phyloP scores from a whole-genome alignment of 2,888 invertebrate genomes.

The Allacma fusca region DNA sequence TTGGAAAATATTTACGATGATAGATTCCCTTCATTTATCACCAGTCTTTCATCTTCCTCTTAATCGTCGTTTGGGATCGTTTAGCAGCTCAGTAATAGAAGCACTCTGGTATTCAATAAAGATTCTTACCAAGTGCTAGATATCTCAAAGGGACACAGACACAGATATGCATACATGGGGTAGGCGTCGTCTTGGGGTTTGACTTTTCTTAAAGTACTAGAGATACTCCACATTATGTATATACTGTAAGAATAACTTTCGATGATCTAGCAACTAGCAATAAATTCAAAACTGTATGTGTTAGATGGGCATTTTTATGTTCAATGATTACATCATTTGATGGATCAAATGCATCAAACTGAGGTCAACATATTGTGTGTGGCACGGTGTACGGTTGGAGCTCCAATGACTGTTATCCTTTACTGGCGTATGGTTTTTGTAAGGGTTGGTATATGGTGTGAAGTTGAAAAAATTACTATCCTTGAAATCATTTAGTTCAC shows the following conservation, averaged over 20 bases:
- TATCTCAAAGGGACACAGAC: too few relatives aligned
- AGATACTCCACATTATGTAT: too few relatives aligned
- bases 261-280: too few relatives aligned
- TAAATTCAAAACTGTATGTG: background rate
- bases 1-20: background rate
- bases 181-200: too few relatives aligned
- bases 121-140: too few relatives aligned
- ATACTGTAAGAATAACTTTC: too few relatives aligned
- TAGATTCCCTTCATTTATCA: slow-evolving; percentile 26
- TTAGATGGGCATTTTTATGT: background rate
- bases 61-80: slow-evolving; percentile 11
- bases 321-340: slow-evolving; percentile 12
- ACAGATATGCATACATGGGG: too few relatives aligned
- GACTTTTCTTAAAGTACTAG: too few relatives aligned
- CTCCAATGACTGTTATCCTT: too few relatives aligned
- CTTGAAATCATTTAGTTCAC: slow-evolving; percentile 13
- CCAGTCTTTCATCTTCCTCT: slow-evolving; percentile 3
- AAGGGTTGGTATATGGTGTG: background rate
- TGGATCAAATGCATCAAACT: background rate
- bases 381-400: background rate
- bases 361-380: slow-evolving; percentile 9
- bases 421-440: background rate
- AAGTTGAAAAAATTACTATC: slow-evolving; percentile 11
- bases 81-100: background rate
- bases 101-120: too few relatives aligned